Conservation (phyloP, 2,113 vertebrate genomes). For the Verasper variegatus region DNA sequence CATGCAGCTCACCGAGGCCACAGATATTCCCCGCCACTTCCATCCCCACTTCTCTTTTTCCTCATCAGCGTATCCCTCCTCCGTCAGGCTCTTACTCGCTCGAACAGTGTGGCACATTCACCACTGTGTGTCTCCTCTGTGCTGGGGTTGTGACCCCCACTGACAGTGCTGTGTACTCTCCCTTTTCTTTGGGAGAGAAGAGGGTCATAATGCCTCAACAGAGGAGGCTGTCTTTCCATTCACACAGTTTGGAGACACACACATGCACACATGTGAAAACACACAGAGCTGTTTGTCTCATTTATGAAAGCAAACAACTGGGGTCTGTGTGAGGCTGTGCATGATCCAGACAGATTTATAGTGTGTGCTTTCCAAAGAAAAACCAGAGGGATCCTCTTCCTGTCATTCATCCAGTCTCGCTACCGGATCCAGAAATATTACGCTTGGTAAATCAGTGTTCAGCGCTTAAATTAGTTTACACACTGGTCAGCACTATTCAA, state of each 20-base stretch:
- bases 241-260: conserved; percentile 49
- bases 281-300: conserved; percentile 70
- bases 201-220: conserved; percentile 7
- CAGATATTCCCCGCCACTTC: conserved; percentile 61
- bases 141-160: conserved; percentile 49
- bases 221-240: conserved; percentile 40
- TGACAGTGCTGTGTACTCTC: conserved; percentile 28
- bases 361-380: conserved; percentile 48
- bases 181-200: conserved; percentile 61
- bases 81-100: conserved; percentile 12
- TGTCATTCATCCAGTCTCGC: conserved; percentile 17
- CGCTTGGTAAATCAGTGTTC: background rate
- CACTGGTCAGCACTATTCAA: background rate
- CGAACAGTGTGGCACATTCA: conserved; percentile 60
- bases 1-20: conserved; percentile 56
- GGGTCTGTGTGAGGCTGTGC: conserved; percentile 38
- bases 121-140: conserved; percentile 37
- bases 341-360: conserved; percentile 41
- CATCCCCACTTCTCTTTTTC: conserved; percentile 32
- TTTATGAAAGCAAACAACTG: conserved; percentile 65
- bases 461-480: background rate
- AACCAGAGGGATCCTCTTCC: conserved; percentile 29
- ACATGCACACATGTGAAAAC: conserved; percentile 42
- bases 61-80: conserved; percentile 29
- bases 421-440: conserved; percentile 12